A percentile compares a stretch with the other conserved stretches of the same genome.
Conservation (phyloP, 1,140 invertebrate species). For the Archivesica marissinica region DNA sequence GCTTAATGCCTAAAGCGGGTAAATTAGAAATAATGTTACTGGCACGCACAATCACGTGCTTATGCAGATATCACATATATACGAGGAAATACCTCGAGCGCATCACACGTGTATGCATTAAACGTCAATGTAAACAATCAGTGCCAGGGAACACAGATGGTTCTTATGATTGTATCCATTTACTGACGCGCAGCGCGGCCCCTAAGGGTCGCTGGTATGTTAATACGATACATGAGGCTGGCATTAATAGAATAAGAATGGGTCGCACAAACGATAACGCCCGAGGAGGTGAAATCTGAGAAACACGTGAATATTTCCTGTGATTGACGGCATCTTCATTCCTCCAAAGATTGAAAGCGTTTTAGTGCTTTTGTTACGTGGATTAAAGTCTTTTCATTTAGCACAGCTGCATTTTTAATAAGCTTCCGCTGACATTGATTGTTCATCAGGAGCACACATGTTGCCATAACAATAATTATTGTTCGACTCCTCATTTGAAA, state of each 20-base stretch:
- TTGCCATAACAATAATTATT: not conserved
- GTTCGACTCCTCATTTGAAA: not conserved
- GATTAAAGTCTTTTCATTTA: not conserved
- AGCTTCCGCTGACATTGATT: no score
- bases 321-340: not conserved
- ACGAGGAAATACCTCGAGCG: no score
- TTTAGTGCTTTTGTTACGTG: not conserved
- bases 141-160: not conserved
- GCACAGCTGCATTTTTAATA: conserved; percentile 1
- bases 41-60: no score
- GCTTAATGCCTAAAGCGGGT: no score
- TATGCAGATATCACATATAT: no score
- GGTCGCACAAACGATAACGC: not conserved
- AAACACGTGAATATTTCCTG: not conserved
- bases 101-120: no score
- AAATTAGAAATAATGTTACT: no score
- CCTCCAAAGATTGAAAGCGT: not conserved
- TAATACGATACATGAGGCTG: not conserved
- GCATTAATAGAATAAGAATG: no score
- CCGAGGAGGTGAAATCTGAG: not conserved
- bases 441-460: not conserved
- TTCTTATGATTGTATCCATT: not conserved
- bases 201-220: conserved; percentile 21
- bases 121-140: conserved; percentile 15
- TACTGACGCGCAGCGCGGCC: not conserved